A percentile compares a stretch with the other conserved stretches of the same genome.
phyloP scores from a whole-genome alignment of 1,140 invertebrate genomes.

The Caenorhabditis tropicalis region DNA sequence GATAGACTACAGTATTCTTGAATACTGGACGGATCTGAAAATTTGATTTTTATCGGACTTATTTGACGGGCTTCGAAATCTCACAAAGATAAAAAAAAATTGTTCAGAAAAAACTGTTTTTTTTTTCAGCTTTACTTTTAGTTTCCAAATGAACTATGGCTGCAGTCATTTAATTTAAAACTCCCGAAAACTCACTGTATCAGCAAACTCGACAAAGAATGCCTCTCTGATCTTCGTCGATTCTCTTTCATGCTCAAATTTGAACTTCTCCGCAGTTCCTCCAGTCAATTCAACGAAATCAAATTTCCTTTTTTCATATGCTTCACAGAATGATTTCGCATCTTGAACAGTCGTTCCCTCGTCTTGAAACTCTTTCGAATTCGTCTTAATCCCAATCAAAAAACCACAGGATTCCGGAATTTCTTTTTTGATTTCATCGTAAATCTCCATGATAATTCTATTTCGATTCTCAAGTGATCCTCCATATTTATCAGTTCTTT shows the following conservation, averaged over 20 bases:
- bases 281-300: slow-evolving; percentile 63
- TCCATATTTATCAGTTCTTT: slow-evolving; percentile 63
- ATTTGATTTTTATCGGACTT: neutral
- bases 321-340: neutral
- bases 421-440: slow-evolving; percentile 56
- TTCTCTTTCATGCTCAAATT: slow-evolving; percentile 54
- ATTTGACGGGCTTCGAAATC: too few species aligned
- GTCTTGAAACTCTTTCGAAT: slow-evolving; percentile 58
- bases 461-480: slow-evolving; percentile 59
- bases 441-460: slow-evolving; percentile 60
- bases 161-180: too few species aligned
- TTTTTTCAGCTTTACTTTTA: too few species aligned
- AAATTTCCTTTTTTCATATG: slow-evolving; percentile 57
- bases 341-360: slow-evolving; percentile 37
- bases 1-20: slow-evolving; percentile 57
- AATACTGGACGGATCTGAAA: slow-evolving; percentile 41
- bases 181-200: neutral
- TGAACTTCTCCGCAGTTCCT: slow-evolving; percentile 58
- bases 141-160: too few species aligned
- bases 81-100: too few species aligned
- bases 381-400: slow-evolving; percentile 60
- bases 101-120: too few species aligned
- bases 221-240: slow-evolving; percentile 49
- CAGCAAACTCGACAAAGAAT: slow-evolving; percentile 43
- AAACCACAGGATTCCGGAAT: slow-evolving; percentile 47